Evolutionary conservation across 1,140 invertebrate genomes (phyloP).

Genomic region (Fopius arisanus): DNA sequence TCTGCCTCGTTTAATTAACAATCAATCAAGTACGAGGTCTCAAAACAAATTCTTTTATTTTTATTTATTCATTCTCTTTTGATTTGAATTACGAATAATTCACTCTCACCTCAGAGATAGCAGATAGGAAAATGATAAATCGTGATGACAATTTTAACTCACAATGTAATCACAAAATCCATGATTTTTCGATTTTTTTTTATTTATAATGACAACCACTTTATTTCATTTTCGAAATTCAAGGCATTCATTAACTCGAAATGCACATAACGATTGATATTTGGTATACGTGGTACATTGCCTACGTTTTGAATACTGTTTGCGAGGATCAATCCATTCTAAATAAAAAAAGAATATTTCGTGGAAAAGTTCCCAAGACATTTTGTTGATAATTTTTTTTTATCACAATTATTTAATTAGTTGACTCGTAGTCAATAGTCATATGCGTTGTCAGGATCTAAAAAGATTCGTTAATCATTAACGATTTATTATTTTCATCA

Average conservation of each 20-base stretch:
- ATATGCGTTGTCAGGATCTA: not conserved
- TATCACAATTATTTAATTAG: conserved; percentile 13
- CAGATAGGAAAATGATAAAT: too few species aligned
- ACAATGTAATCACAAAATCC: too few species aligned
- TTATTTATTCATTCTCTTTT: too few species aligned
- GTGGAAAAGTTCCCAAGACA: not conserved
- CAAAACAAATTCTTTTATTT: too few species aligned
- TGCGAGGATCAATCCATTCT: not conserved
- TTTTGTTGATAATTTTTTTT: not conserved
- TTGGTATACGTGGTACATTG: conserved; percentile 17
- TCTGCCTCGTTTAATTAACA: too few species aligned
- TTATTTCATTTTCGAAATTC: not conserved
- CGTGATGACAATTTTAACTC: not conserved
- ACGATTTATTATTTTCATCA: not conserved
- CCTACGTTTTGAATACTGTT: conserved; percentile 24
- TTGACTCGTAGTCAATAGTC: not conserved
- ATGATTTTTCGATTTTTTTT: too few species aligned
- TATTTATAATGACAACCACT: not conserved
- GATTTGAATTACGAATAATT: too few species aligned
- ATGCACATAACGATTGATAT: conserved; percentile 1
- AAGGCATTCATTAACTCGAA: not conserved
- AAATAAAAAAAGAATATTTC: not conserved
- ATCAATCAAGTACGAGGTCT: too few species aligned
- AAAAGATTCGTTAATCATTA: not conserved
- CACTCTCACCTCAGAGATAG: too few species aligned